Conservation (phyloP, 2,113 vertebrate species). For the Chlamydotis undulata region DNA sequence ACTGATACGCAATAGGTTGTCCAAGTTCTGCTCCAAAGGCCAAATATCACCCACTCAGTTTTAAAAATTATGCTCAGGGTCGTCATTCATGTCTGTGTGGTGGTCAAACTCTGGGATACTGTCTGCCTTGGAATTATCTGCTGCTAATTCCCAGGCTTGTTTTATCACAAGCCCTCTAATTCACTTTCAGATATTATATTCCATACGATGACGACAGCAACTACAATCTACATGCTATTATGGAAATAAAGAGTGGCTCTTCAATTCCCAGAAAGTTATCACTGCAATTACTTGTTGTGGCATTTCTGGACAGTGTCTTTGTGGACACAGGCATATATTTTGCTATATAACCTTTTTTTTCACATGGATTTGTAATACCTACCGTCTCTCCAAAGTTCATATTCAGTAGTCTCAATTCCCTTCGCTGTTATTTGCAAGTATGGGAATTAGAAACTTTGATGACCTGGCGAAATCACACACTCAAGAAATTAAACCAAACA, state of each 20-base stretch:
- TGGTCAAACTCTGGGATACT: neutral
- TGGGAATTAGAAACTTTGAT: conserved; percentile 12
- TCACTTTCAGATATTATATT: neutral
- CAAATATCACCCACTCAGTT: conserved; percentile 12
- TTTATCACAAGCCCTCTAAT: neutral
- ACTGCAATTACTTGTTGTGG: neutral
- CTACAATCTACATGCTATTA: neutral
- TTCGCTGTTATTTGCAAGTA: conserved; percentile 8
- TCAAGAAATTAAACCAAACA: conserved; percentile 63
- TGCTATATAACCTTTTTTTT: neutral
- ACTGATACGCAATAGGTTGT: neutral
- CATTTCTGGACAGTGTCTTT: neutral
- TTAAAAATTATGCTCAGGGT: neutral
- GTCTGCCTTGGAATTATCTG: neutral
- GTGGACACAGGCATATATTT: neutral
- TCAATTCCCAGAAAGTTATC: neutral
- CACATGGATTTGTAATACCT: neutral
- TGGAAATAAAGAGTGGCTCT: neutral
- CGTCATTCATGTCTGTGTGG: neutral
- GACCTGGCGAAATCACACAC: conserved; percentile 49
- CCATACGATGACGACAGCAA: neutral
- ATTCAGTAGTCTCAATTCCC: neutral
- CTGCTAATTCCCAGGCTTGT: neutral
- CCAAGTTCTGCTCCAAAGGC: neutral
- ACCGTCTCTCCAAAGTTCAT: neutral